Conservation (phyloP, 2,113 vertebrate genomes). For the Procavia capensis region DNA sequence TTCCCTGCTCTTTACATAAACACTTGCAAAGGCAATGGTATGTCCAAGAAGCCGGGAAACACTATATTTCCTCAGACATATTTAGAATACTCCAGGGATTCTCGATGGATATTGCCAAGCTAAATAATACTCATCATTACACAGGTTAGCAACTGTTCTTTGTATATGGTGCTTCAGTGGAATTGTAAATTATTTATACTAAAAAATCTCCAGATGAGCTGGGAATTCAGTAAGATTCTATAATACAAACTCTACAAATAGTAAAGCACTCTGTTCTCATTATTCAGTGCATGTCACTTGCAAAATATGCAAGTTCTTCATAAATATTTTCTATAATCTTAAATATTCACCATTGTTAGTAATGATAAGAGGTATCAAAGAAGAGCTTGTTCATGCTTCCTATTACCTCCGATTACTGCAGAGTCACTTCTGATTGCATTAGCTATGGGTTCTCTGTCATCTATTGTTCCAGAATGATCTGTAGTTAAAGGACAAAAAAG, state of each 20-base stretch:
- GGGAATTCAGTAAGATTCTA: background rate
- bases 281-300: background rate
- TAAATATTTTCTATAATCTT: background rate
- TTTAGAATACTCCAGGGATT: background rate
- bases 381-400: background rate
- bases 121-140: background rate
- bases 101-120: background rate
- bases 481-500: slow-evolving; percentile 72
- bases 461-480: slow-evolving; percentile 94
- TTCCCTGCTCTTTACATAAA: background rate
- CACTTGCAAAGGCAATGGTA: background rate
- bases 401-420: slow-evolving; percentile 96
- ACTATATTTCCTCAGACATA: background rate
- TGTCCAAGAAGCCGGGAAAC: background rate
- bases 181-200: slow-evolving; percentile 22
- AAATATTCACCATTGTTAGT: background rate
- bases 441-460: slow-evolving; percentile 90
- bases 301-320: background rate
- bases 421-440: slow-evolving; percentile 93
- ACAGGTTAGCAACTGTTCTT: background rate
- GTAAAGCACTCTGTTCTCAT: slow-evolving; percentile 1
- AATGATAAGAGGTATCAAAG: background rate
- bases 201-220: background rate
- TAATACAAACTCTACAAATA: background rate
- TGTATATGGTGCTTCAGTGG: background rate